Evolutionary conservation across 2,113 vertebrate genomes (phyloP), one percentile per base, ranked within the genome.

Genomic region (Vulpes lagopus): DNA sequence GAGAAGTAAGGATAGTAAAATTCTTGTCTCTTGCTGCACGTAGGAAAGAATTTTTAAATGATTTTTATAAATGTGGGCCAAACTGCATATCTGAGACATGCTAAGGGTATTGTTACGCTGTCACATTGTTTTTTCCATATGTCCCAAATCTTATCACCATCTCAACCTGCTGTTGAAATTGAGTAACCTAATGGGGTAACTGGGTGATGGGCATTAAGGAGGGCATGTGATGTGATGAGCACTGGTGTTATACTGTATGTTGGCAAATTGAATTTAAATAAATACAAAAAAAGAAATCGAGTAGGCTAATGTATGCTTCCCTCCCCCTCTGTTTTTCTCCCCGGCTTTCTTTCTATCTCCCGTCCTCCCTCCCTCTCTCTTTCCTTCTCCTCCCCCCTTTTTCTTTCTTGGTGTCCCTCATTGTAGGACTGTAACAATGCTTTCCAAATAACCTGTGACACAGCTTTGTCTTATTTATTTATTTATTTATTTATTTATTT

Each of bases 21-120:
- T 8, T 53, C 12, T 88, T 64, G 2, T 78, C 25, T 92, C n/a
- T 8, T 89, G 35, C 20, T 19, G 8, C 22, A 83, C 12, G 10
- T 62, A 64, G 35, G 35, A 71, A 94, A 62, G 1, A n/a, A 76
- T 71, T 64, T 76, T 62, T 62, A 78, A 67, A 27, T 62, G 0
- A 62, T 35, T 64, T 95, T 95, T 53, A 53, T 67, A 91, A 80
- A 74, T 71, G 11, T 86, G 27, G 35, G 25, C 65, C 80, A 96
- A 80, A 86, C 69, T 64, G 30, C 35, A 23, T 81, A 81, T 69
- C 23, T 62, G 91, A 78, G 59, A 62, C n/a, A 69, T 59, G n/a
- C 11, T 43, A 38, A 74, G 53, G 25, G 4, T 43, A 32, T 38
- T 35, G 35, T 35, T 15, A 43, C n/a, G 22, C 11, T 35, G 11